Evolutionary conservation across 2,888 invertebrate genomes (phyloP).

Genomic region (Xanthostigma xanthostigma): DNA sequence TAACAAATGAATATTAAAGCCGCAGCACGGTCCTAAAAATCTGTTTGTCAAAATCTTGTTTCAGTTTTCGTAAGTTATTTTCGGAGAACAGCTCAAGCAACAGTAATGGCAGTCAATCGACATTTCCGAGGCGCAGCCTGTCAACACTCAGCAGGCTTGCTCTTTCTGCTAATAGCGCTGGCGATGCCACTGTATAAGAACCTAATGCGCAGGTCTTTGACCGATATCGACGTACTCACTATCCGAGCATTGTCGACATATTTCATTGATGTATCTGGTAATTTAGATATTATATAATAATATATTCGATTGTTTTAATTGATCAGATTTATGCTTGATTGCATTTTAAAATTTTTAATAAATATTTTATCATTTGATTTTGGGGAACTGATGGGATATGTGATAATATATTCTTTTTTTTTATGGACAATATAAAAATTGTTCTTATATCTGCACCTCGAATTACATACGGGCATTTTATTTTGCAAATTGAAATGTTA

Average conservation of each 20-base stretch:
- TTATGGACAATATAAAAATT: no score
- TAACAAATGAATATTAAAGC: no score
- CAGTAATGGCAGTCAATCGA: slow-evolving; percentile 32
- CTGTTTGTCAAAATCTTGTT: slow-evolving; percentile 11
- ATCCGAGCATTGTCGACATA: background rate
- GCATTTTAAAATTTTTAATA: background rate
- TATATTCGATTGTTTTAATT: no score
- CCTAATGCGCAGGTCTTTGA: background rate
- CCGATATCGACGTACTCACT: background rate
- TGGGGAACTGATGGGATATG: background rate
- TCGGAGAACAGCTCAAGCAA: slow-evolving; percentile 54
- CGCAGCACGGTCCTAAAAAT: background rate
- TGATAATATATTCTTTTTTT: no score
- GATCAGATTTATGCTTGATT: no score
- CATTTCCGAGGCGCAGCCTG: slow-evolving; percentile 67
- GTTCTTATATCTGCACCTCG: no score
- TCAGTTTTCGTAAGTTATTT: slow-evolving; percentile 81
- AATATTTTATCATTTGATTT: background rate
- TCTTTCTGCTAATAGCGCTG: slow-evolving; percentile 26
- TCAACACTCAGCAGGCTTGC: slow-evolving; percentile 69
- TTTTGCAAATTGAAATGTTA: no score
- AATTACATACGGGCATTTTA: no score
- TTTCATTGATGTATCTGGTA: slow-evolving; percentile 3
- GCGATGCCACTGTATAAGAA: slow-evolving; percentile 3
- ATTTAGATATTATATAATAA: slow-evolving; percentile 1